These are phyloP conservation scores for Pontoporia blainvillei DNA, from an alignment of 2,113 vertebrate genomes.

Conservation along the genomic window DNA sequence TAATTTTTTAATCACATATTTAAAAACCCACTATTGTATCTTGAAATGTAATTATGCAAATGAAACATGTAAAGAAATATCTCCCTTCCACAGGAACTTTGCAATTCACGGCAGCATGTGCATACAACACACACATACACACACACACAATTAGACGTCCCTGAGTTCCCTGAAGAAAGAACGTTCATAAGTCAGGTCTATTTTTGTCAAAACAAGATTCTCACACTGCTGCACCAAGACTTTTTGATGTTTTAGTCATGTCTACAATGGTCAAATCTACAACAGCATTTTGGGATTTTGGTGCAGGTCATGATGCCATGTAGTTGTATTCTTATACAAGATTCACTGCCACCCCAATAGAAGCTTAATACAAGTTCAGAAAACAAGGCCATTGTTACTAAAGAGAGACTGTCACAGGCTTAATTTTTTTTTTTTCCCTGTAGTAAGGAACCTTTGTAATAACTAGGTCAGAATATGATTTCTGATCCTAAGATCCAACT, in stretches of 20 bases:
- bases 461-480: not conserved
- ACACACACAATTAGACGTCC: not conserved
- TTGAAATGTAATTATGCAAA: constrained; percentile 26
- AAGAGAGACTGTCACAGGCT: not conserved
- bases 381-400: not conserved
- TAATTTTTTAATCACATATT: not conserved
- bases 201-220: not conserved
- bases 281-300: not conserved
- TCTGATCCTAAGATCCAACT: not conserved
- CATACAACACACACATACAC: not conserved
- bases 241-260: not conserved
- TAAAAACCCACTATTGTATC: not conserved
- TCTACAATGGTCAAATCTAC: not conserved
- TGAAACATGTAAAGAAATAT: not conserved
- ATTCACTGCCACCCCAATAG: not conserved
- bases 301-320: not conserved
- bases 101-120: not conserved
- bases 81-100: not conserved
- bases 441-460: not conserved
- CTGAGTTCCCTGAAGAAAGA: not conserved
- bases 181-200: not conserved
- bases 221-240: not conserved
- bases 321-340: not conserved
- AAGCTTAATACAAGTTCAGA: not conserved
- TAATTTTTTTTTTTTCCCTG: not conserved